Evolutionary conservation across 2,113 vertebrate genomes (phyloP).

Genomic region (Lepus americanus): DNA sequence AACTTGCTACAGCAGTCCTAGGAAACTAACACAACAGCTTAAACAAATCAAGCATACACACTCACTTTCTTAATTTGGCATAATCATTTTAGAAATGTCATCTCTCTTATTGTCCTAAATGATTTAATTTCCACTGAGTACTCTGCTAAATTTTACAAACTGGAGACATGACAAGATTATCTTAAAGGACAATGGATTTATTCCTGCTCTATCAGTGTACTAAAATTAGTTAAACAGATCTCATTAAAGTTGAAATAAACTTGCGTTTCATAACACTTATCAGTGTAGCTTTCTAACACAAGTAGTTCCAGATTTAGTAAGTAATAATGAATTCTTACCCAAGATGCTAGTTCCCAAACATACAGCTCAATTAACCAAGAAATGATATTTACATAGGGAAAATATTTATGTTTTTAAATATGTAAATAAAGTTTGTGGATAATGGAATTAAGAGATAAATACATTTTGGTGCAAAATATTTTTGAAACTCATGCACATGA

Average conservation of each 20-base stretch:
- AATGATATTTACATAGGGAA: not conserved
- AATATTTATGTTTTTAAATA: not conserved
- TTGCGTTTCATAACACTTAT: not conserved
- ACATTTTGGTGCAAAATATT: too few relatives aligned
- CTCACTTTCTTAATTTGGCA: not conserved
- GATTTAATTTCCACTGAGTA: not conserved
- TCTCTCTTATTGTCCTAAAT: not conserved
- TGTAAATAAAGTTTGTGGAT: too few relatives aligned
- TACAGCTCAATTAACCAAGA: not conserved
- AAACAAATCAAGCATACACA: not conserved
- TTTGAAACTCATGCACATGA: too few relatives aligned
- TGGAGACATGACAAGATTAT: not conserved
- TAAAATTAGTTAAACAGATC: conserved; percentile 11
- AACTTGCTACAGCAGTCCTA: not conserved
- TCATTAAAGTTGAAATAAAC: conserved; percentile 15
- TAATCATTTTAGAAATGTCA: not conserved
- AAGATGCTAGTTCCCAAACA: not conserved
- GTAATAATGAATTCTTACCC: not conserved
- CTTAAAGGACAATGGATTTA: not conserved
- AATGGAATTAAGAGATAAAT: too few relatives aligned
- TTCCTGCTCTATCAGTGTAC: not conserved
- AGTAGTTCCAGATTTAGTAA: not conserved
- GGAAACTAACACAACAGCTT: not conserved
- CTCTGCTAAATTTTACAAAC: not conserved
- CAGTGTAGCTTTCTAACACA: not conserved